Base-by-base conservation (phyloP, 1,140 invertebrate species). In the Archivesica marissinica region DNA sequence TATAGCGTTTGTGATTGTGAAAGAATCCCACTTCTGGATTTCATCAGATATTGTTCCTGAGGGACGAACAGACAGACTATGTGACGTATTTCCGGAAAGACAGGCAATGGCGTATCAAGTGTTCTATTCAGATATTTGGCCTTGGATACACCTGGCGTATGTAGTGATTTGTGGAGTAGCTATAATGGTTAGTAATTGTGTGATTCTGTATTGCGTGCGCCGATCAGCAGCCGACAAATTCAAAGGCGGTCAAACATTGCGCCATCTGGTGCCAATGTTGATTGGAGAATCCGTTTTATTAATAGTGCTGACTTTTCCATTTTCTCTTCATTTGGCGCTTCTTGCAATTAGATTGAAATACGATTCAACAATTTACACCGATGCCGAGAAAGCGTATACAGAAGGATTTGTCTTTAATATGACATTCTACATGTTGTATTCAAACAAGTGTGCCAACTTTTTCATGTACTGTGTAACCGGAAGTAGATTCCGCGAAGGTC, bases 371-470 rank as follows among this genome's bases (percentile, higher is more conserved):
- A 52, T 89, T 28, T 86, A 90, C 52, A 77, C 54, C 0, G 78
- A 88, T 30, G 50, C 85, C 2, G 38, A 75, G 9, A 88, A 82
- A n/a, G 80, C 61, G 20, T 54, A 77, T 38, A 52, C 44, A 17
- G 85, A 89, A 64, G 85, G 79, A 30, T 56, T 92, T 6, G 50
- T 85, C 2, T 92, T 92, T 77, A 88, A 87, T 23, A 70, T 88
- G 13, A 90, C 90, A 3, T 90, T 92, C 82, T 92, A 91, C 44
- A 84, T 90, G 61, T 59, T 90, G 4, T 92, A 91, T 72, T 87
- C 90, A 38, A 90, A 90, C 74, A 91, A 91, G 64, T 91, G 89
- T 77, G 88, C 90, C 11, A 92, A 88, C 25, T 92, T 92, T 59
- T 86, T 88, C 56, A 86, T 90, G 39, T 91, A 89, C 64, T 87